These are phyloP conservation scores for Periophthalmus modestus DNA, from an alignment of 2,113 vertebrate species.

Conservation along the genomic window DNA sequence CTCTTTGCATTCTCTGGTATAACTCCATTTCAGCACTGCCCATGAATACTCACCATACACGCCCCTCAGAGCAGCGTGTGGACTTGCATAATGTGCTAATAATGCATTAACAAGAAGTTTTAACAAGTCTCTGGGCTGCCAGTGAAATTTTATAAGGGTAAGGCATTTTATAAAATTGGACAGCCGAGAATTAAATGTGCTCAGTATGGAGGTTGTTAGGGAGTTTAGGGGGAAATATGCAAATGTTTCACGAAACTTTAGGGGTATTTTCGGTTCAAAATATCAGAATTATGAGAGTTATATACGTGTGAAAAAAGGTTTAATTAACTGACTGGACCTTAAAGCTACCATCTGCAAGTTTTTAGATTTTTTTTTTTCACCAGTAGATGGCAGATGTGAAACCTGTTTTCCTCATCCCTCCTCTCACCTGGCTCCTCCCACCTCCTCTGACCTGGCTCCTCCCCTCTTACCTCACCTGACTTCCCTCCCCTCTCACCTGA, in stretches of 20 bases:
- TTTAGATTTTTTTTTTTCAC: no score
- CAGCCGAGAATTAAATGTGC: slow-evolving; percentile 26
- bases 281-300: slow-evolving; percentile 3
- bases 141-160: slow-evolving; percentile 26
- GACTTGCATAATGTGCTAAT: slow-evolving; percentile 33
- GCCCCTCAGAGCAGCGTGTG: slow-evolving; percentile 13
- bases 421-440: no score
- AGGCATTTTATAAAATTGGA: slow-evolving; percentile 22
- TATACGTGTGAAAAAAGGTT: slow-evolving; percentile 62
- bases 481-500: no score
- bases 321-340: neutral
- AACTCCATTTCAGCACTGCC: slow-evolving; percentile 1
- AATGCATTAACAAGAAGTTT: slow-evolving; percentile 27
- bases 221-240: slow-evolving; percentile 13
- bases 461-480: no score
- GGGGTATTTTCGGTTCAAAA: slow-evolving; percentile 8
- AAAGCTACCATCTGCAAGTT: no score
- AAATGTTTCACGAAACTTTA: slow-evolving; percentile 20
- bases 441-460: no score
- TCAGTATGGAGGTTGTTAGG: neutral
- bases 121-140: slow-evolving; percentile 26
- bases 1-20: neutral
- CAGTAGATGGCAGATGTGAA: no score
- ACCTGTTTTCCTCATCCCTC: no score
- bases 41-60: slow-evolving; percentile 3